These are phyloP conservation scores for Ephydatia muelleri DNA, from an alignment of 37 sponge, comb jelly and placozoan genomes.

Conservation along the genomic window DNA sequence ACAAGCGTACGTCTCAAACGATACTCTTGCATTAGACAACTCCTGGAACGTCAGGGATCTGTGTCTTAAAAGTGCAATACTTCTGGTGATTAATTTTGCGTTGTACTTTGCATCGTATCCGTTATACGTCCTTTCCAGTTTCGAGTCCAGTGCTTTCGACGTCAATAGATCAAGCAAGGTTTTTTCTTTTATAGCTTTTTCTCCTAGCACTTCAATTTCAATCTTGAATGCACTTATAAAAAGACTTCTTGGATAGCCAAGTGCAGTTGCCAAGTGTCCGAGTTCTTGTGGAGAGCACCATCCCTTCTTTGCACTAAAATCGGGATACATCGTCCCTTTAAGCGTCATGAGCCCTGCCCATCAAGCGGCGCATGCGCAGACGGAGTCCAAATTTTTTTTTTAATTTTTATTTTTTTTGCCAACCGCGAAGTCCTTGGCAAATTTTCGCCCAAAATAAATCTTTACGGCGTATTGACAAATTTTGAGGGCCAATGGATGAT, in stretches of 20 bases:
- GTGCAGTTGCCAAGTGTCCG: constrained; percentile 20
- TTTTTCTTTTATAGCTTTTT: constrained; percentile 15
- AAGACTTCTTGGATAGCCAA: constrained; percentile 46
- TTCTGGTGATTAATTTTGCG: constrained; percentile 36
- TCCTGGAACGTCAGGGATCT: constrained; percentile 39
- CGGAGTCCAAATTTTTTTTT: background rate
- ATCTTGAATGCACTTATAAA: background rate
- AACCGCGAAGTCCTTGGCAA: background rate
- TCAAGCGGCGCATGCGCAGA: constrained; percentile 23
- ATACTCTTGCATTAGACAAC: constrained; percentile 35
- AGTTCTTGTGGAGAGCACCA: constrained; percentile 44
- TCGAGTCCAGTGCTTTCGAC: constrained; percentile 7
- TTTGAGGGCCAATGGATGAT: constrained; percentile 4
- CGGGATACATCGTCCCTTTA: constrained; percentile 5
- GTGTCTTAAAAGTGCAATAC: constrained; percentile 33
- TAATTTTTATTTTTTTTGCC: constrained; percentile 13
- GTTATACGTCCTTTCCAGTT: constrained; percentile 56
- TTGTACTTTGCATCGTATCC: constrained; percentile 44
- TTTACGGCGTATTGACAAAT: too few relatives aligned
- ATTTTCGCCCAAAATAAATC: constrained; percentile 9
- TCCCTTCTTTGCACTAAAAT: constrained; percentile 30
- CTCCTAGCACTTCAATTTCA: background rate
- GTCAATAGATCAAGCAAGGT: constrained; percentile 26
- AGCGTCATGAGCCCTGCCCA: constrained; percentile 22
- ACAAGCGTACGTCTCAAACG: constrained; percentile 43